Evolutionary conservation across 2,113 vertebrate species (phyloP), one percentile per base, ranked within the genome.

Genomic region (Gobius niger): DNA sequence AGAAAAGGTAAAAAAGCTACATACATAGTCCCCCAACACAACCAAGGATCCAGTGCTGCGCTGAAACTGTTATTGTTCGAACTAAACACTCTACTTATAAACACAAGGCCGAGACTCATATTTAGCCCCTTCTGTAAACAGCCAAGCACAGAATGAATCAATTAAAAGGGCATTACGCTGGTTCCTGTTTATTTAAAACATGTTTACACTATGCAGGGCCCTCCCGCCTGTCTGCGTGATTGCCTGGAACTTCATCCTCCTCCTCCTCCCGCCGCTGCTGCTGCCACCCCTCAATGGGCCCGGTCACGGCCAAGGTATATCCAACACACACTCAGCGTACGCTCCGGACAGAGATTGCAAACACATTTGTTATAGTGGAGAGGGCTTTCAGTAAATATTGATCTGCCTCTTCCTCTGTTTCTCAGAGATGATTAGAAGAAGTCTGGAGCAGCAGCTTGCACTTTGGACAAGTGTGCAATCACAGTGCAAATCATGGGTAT

Each of bases 111-210:
- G 80, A 91, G 88, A 83, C 88, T 89, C 90, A 91, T 91, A 92
- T 91, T 94, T 90, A 91, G 91, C 83, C 88, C 87, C 85, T 92
- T 93, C 89, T 91, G 89, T 91, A 93, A 93, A 93, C 93, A 93
- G 86, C 76, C 44, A 69, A 82, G 88, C 86, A 86, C 93, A 93
- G 92, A 93, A 92, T 93, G 91, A 94, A 94, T 92, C 92, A 93
- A 93, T 94, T 94, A 93, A 94, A 93, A 91, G 88, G 88, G 90
- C 92, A 94, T 94, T 93, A 91, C 83, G 79, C 88, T 83, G 91
- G 90, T 94, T 94, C 93, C 93, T 94, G 92, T 94, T 94, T 94
- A 94, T 92, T 92, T 93, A 90, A 93, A 92, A 92, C 89, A 89
- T 94, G 92, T 94, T 94, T 94, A 93, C 91, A 89, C 92, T 91